Conservation (phyloP, 2,797 vertebrate genomes). For the Enteromius treurensis region DNA sequence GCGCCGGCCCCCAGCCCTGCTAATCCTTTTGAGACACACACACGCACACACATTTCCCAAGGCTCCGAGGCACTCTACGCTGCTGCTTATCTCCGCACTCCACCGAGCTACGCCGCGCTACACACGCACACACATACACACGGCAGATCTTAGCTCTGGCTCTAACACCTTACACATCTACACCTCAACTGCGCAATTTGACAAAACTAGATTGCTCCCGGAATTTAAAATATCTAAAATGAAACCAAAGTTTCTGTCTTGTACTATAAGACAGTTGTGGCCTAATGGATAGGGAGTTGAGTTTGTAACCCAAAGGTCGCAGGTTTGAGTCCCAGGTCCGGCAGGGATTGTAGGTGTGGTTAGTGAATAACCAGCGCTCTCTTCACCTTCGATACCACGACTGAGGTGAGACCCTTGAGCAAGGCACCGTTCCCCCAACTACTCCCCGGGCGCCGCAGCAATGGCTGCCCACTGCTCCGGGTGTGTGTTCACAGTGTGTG, state of each 20-base stretch:
- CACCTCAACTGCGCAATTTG: slow-evolving; percentile 8
- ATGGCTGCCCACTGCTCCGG: too few species aligned
- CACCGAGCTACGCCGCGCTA: slow-evolving; percentile 41
- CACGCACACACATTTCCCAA: slow-evolving; percentile 54
- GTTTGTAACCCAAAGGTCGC: too few species aligned
- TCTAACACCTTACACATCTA: slow-evolving; percentile 31
- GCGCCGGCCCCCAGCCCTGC: slow-evolving; percentile 61
- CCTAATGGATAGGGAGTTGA: too few species aligned
- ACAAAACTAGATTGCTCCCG: slow-evolving; percentile 9
- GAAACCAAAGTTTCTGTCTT: background rate
- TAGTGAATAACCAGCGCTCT: too few species aligned
- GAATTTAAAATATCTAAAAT: background rate
- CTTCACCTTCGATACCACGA: too few species aligned
- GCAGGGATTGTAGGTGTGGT: too few species aligned
- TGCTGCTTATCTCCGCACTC: slow-evolving; percentile 61
- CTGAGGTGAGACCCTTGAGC: too few species aligned
- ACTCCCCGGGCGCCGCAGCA: too few species aligned
- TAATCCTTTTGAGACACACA: slow-evolving; percentile 61
- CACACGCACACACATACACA: slow-evolving; percentile 43
- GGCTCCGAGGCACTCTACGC: slow-evolving; percentile 44
- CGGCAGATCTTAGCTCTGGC: slow-evolving; percentile 23
- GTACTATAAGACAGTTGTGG: background rate
- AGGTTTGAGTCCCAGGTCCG: too few species aligned
- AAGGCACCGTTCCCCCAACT: too few species aligned
- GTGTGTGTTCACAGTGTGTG: too few species aligned